Conservation (phyloP, 2,797 vertebrate species). For the Vireo griseus region DNA sequence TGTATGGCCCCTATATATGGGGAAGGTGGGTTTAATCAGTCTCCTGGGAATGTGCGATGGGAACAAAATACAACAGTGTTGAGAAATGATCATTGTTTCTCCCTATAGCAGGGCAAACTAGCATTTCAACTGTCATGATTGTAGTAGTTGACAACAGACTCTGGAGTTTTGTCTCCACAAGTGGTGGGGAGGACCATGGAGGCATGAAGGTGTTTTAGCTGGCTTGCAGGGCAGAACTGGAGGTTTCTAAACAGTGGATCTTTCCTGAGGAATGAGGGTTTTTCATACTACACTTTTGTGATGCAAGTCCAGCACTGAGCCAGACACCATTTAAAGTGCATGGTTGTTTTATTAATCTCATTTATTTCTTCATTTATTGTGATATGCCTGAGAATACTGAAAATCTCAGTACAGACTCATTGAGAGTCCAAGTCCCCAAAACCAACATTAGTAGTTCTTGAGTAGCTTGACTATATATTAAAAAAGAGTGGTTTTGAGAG, state of each 20-base stretch:
- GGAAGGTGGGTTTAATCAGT: conserved; percentile 80
- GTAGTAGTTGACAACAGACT: neutral
- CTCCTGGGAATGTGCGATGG: neutral
- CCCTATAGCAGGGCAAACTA: neutral
- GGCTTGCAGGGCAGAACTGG: neutral
- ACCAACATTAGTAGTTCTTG: neutral
- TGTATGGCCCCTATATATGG: conserved; percentile 95
- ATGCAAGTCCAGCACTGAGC: neutral
- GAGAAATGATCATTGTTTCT: neutral
- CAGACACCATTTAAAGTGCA: neutral
- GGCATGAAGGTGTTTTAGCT: neutral
- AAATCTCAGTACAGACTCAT: neutral
- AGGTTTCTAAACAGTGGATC: neutral
- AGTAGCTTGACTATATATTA: neutral
- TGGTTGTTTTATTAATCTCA: neutral
- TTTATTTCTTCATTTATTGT: neutral
- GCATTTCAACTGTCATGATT: neutral
- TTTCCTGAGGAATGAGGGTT: neutral
- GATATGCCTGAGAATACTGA: neutral
- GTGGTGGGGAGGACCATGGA: neutral
- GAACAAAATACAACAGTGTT: neutral
- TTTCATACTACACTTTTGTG: neutral
- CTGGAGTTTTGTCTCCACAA: neutral
- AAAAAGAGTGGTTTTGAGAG: neutral
- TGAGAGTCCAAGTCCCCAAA: neutral